Conservation (phyloP, 2,888 invertebrate species). For the Megamerina dolium region DNA sequence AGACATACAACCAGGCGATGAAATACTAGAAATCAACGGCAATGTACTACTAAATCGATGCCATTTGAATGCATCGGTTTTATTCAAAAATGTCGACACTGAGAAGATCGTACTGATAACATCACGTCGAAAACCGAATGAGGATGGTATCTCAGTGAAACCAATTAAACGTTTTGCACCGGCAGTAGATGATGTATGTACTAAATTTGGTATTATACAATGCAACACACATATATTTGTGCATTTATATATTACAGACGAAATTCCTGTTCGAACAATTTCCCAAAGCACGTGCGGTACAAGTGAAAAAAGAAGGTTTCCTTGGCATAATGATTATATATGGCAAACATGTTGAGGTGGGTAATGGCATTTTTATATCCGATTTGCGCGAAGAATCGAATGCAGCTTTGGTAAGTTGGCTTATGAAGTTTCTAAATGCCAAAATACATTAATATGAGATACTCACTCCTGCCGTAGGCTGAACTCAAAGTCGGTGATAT, state of each 20-base stretch:
- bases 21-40: slow-evolving; percentile 94
- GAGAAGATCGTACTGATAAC: slow-evolving; percentile 75
- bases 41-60: slow-evolving; percentile 88
- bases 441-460: too few species aligned
- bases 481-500: slow-evolving; percentile 96
- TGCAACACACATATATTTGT: too few species aligned
- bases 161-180: slow-evolving; percentile 82
- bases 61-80: slow-evolving; percentile 92
- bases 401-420: slow-evolving; percentile 70
- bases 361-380: slow-evolving; percentile 87
- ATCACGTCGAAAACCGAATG: slow-evolving; percentile 40
- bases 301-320: slow-evolving; percentile 71
- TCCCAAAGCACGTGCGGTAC: slow-evolving; percentile 62
- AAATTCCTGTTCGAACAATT: slow-evolving; percentile 44
- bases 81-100: slow-evolving; percentile 85
- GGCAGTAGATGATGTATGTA: slow-evolving; percentile 69
- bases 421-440: too few species aligned
- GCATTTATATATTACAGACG: slow-evolving; percentile 27
- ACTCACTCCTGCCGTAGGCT: too few species aligned
- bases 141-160: slow-evolving; percentile 75
- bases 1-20: slow-evolving; percentile 84
- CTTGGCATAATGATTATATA: slow-evolving; percentile 94
- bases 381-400: slow-evolving; percentile 87
- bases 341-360: slow-evolving; percentile 86
- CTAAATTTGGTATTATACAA: background rate